Base-by-base conservation (phyloP, 1,140 invertebrate species). In the Gonioctena quinquepunctata region DNA sequence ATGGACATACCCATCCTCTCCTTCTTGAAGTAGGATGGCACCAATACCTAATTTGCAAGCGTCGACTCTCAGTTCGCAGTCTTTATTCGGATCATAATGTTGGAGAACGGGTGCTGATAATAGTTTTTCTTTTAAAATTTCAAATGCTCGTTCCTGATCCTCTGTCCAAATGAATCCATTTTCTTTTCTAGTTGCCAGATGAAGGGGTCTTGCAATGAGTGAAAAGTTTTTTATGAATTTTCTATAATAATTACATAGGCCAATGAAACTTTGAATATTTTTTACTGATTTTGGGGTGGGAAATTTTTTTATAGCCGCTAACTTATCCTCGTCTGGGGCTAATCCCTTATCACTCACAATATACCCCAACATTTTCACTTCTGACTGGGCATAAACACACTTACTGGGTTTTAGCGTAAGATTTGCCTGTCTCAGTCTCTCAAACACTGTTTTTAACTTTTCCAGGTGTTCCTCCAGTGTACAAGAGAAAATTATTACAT, bases 1-100 rank as follows among this genome's bases (percentile, higher is more conserved):
- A 21, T 1, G 7, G 3, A 62, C 64, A 5, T 57, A 19, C n/a
- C n/a, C n/a, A 3, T 13, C 42, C 2, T 28, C 11, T n/a, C 16
- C 2, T 21, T 16, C 57, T 69, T 75, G 73, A 7, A 7, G 62
- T 42, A 70, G 27, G 16, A 66, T 11, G 22, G 66, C 50, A 69
- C 73, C 42, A 50, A 69, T 22, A 5, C 66, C 73, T n/a, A 68
- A 68, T 66, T 80, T 71, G 21, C 63, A 71, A 2, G 82, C 83
- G 52, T 85, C 76, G 22, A 83, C 62, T 21, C 76, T 76, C 56
- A 83, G 83, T 64, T n/a, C n/a, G n/a, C n/a, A n/a, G n/a, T n/a
- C n/a, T n/a, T n/a, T n/a, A n/a, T n/a, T n/a, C n/a, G n/a, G n/a
- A n/a, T n/a, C n/a, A n/a, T n/a, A n/a, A n/a, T 19, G 42, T 79